These are phyloP conservation scores for Ormyrus labotus DNA, from an alignment of 2,888 invertebrate genomes.

Conservation along the genomic window DNA sequence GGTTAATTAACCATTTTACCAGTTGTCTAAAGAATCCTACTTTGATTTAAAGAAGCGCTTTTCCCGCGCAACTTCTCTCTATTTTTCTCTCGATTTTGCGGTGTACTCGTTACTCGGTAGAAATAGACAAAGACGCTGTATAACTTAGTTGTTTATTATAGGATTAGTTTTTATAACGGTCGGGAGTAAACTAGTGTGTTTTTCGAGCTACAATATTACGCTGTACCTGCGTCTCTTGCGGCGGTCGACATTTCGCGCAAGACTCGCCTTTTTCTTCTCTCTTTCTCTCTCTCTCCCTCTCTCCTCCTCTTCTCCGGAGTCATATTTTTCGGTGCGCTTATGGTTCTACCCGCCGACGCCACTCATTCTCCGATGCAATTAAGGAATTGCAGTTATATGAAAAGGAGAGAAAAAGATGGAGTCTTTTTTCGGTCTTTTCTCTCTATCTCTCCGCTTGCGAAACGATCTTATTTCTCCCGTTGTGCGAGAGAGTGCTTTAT, in stretches of 20 bases:
- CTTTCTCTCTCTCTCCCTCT: background rate
- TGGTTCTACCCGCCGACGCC: background rate
- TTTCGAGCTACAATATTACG: constrained; percentile 20
- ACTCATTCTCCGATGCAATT: constrained; percentile 28
- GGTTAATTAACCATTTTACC: background rate
- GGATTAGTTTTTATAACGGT: constrained; percentile 25
- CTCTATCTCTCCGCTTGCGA: background rate
- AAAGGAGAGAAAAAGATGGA: background rate
- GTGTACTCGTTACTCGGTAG: too few relatives aligned
- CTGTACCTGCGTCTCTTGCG: constrained; percentile 3
- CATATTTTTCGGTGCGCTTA: too few relatives aligned
- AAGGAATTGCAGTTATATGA: constrained; percentile 30
- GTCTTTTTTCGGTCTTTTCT: background rate
- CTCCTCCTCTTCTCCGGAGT: background rate
- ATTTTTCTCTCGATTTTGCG: too few relatives aligned
- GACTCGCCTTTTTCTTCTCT: background rate
- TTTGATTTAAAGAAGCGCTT: too few relatives aligned
- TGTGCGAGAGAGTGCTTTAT: background rate
- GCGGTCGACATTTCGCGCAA: background rate
- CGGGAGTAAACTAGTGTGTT: constrained; percentile 5
- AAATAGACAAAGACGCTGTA: too few relatives aligned
- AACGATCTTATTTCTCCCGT: constrained; percentile 20
- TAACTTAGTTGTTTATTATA: background rate
- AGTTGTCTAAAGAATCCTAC: too few relatives aligned
- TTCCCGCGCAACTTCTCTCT: too few relatives aligned